Evolutionary conservation across 2,888 invertebrate genomes (phyloP), one percentile per base, ranked within the genome.

Genomic region (Argynnis bischoffii): DNA sequence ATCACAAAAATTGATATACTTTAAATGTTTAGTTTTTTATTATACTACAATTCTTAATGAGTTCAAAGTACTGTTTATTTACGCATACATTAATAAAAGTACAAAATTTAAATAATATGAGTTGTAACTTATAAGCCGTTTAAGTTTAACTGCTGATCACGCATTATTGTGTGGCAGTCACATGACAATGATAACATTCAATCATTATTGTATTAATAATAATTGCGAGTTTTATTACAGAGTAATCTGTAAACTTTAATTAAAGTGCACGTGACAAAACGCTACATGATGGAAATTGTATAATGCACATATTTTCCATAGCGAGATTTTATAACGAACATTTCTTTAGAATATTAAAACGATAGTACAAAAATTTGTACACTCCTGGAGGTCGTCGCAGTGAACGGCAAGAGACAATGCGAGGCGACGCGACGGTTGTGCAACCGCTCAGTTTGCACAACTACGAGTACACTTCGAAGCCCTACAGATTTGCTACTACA

Each of bases 341-440:
- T 26, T 31, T 16, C 18, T 57, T 41, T 59, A 59, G 59, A 60
- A 35, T 47, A 59, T 61, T 67, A 56, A 64, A 65, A 54, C 54
- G 64, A 68, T 63, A 65, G 50, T 50, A 65, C 50, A 61, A 55
- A 26, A 70, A 70, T 63, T 66, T 67, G 57, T 56, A 50, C 64
- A 57, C 61, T 61, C 61, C 63, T 86, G 87, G 89, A 89, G 91
- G 90, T 87, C 90, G 88, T 85, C 86, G 84, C 86, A 84, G 92
- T 90, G 92, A 92, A 87, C 88, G 91, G 92, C 89, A 85, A 86
- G 87, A 91, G 90, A 92, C 91, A 92, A 92, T 91, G 84, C 89
- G 88, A 89, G 89, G 86, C 86, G 86, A 83, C 81, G 86, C 86
- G 86, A 83, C 81, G 80, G 87, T 92, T 92, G 89, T 86, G 92